Base-by-base conservation (phyloP, 1,140 invertebrate genomes). In the Nylanderia fulva region DNA sequence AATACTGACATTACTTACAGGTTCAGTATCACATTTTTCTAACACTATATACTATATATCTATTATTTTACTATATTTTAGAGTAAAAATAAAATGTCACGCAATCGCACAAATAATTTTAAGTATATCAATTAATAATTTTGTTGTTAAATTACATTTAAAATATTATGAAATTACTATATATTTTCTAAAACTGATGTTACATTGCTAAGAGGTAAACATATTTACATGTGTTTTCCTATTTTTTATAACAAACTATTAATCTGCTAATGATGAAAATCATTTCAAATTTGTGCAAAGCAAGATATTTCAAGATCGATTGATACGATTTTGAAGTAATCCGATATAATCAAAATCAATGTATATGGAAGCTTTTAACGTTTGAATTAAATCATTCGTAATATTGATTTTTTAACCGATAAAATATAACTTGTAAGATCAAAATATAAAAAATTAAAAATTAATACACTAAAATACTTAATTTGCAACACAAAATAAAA, bases 11-110 rank as follows among this genome's bases (percentile, higher is more conserved):
- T 75, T 21, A 60, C 27, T 75, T 56, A 56, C 15, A 42, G 2
- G n/a, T 60, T 75, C 33, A 52, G 21, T 75, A 75, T 75, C 72
- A 75, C 36, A 61, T 76, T 29, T 61, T 21, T 76, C 1, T n/a
- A 33, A 39, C 2, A 29, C 11, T 13, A 58, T 24, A 2, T 74
- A 2, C 11, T 72, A 33, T 54, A 13, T n/a, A 56, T 48, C 42
- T 29, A 52, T 33, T 13, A 11, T 52, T 69, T 52, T 29, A 42
- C 9, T 9, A 42, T 27, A 68, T 45, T 42, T 42, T 42, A 42
- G 9, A 42, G 21, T 45, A 45, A 24, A 45, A 11, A 4, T 68
- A 45, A 48, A 48, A 27, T 2, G 9, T 42, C 4, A 13, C 11
- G n/a, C 6, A 64, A 33, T n/a, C 3, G 18, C 8, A 4, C 8